Evolutionary conservation across 2,888 invertebrate species (phyloP), one percentile per base, ranked within the genome.

Genomic region (Drosophila nr. perissopoda): DNA sequence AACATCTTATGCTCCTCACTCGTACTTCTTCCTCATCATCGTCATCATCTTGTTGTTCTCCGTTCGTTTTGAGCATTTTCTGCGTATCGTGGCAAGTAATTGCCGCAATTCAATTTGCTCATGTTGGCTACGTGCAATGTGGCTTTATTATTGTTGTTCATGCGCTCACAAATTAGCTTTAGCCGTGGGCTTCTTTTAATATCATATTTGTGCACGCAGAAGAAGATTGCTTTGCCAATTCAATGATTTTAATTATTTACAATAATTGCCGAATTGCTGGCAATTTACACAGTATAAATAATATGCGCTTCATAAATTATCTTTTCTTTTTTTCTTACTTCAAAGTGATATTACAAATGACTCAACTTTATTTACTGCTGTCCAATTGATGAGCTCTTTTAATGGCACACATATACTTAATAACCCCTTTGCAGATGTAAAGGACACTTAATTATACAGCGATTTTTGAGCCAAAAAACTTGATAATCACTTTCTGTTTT

Each of bases 71-170:
- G 51, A 45, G 52, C 79, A 82, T 87, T 89, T 82, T 82, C 85
- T 86, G 88, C 90, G 90, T 86, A 89, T 73, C 85, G 83, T 89
- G 85, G 85, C 85, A 86, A 85, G 85, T 86, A 89, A 86, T 86
- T 86, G 90, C 82, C 80, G 88, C 85, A 89, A 89, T 86, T 86
- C 90, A 86, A 89, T 86, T 86, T 89, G 87, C 76, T 85, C 77
- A 89, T 72, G 82, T 82, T 70, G 87, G 66, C 85, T 87, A 84
- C 83, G 83, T 85, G 88, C 78, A 65, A 72, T 76, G 88, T 64
- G 68, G 85, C 82, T 78, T 78, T 73, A 74, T 84, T 80, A 70
- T 82, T 82, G 70, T 69, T 68, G 25, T 34, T 65, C 33, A n/a
- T 38, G 62, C 16, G 54, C 57, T 71, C 58, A 27, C 62, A 76